Base-by-base conservation (phyloP, 2,888 invertebrate genomes). In the Ophonus ardosiacus region DNA sequence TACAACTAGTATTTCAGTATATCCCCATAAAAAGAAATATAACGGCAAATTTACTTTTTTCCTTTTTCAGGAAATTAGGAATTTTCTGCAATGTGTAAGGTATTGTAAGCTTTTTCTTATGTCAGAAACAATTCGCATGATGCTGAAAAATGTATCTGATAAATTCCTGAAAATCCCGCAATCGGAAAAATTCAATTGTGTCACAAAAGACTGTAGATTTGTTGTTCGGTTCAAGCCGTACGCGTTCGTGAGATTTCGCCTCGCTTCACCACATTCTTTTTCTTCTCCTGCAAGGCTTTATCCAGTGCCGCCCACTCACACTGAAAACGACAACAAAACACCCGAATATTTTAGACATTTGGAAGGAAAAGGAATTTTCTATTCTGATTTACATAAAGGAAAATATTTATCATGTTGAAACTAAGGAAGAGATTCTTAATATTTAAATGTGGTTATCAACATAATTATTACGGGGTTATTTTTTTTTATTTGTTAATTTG, bases 61-160 rank as follows among this genome's bases (percentile, higher is more conserved):
- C 10, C 18, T 63, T 63, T 63, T 63, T 6, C 31, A 31, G 63
- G 18, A 8, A 63, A 18, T 18, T 63, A 24, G 43, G 43, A 51
- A 51, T 8, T 51, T 51, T 51, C 10, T 51, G 43, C 43, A 13
- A 13, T 10, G 43, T 51, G 43, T 51, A 13, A 51, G 13, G 13
- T 51, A 51, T 51, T 51, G 43, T 51, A 51, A 51, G 43, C 43
- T 51, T 51, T 51, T 51, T 51, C 43, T 40, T 74, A 10, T 56
- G 40, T 63, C 65, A 68, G 31, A 61, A 71, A 68, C 65, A 85
- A 80, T 80, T 59, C 68, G 31, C 38, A 56, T 59, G 71, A 85
- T 31, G 18, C 80, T 65, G 85, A 80, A 85, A 85, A 85, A 85
- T 85, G 85, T 85, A 85, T 85, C 65, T 79, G 85, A 68, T 80